These are phyloP conservation scores for Apostichopus californicus DNA, from an alignment of 35 echinoderm and acorn worm genomes.

Conservation along the genomic window DNA sequence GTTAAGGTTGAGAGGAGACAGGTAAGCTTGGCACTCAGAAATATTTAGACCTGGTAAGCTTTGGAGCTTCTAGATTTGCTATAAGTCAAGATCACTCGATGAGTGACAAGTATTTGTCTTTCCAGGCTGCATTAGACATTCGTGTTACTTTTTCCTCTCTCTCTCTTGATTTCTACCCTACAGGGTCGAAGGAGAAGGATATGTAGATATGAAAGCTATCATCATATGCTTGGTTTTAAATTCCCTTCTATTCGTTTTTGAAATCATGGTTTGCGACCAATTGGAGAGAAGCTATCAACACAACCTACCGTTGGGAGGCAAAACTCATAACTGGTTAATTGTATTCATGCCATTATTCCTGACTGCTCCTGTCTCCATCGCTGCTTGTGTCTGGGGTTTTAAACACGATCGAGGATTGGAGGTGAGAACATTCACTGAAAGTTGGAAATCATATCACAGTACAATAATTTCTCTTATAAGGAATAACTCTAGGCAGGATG, in stretches of 20 bases:
- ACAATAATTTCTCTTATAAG: no score
- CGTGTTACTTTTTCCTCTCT: no score
- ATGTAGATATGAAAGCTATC: constrained; percentile 94
- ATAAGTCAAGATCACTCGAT: no score
- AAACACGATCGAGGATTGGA: constrained; percentile 90
- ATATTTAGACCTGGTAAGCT: no score
- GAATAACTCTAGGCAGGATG: no score
- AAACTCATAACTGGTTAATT: constrained; percentile 73
- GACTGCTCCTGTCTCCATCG: constrained; percentile 88
- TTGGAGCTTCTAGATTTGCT: no score
- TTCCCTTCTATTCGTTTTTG: constrained; percentile 91
- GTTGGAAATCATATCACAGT: no score
- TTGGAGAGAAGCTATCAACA: constrained; percentile 54
- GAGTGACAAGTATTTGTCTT: no score
- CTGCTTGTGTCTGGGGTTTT: constrained; percentile 98
- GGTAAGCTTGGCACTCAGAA: no score
- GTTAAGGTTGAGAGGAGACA: no score
- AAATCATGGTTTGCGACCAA: constrained; percentile 84
- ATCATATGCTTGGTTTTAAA: constrained; percentile 88
- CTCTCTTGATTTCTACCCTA: neutral
- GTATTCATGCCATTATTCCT: constrained; percentile 96
- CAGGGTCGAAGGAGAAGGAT: constrained; percentile 97
- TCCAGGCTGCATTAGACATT: no score
- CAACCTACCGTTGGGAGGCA: neutral
- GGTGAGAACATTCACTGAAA: constrained; percentile 40